Evolutionary conservation across 2,113 vertebrate genomes (phyloP).

Genomic region (Neolamprologus toae): DNA sequence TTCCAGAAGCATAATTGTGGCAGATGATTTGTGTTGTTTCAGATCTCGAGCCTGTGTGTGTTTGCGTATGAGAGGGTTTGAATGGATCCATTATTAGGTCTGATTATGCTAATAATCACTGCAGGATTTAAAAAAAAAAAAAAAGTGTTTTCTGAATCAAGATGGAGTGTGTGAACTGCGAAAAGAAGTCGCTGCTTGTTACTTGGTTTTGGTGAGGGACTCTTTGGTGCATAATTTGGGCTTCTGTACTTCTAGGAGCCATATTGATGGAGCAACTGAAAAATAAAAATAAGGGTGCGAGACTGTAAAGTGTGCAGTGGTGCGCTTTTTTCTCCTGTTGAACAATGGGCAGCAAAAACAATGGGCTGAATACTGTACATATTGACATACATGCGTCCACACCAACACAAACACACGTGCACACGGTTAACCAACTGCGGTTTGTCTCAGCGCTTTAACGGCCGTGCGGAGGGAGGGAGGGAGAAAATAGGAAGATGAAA

Average conservation of each 20-base stretch:
- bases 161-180: neutral
- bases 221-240: neutral
- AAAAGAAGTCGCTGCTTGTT: neutral
- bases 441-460: neutral
- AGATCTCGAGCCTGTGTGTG: neutral
- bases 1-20: too few relatives aligned
- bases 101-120: neutral
- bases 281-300: neutral
- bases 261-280: neutral
- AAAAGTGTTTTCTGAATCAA: neutral
- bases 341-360: conserved; percentile 3
- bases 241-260: neutral
- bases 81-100: neutral
- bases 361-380: neutral
- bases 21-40: neutral
- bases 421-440: neutral
- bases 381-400: neutral
- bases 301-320: neutral
- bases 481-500: neutral
- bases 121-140: neutral
- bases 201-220: neutral
- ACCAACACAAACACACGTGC: neutral
- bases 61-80: neutral
- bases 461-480: neutral
- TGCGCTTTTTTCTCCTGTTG: neutral